Evolutionary conservation across 2,113 vertebrate species (phyloP), one percentile per base, ranked within the genome.

Genomic region (Chaetodon auriga): DNA sequence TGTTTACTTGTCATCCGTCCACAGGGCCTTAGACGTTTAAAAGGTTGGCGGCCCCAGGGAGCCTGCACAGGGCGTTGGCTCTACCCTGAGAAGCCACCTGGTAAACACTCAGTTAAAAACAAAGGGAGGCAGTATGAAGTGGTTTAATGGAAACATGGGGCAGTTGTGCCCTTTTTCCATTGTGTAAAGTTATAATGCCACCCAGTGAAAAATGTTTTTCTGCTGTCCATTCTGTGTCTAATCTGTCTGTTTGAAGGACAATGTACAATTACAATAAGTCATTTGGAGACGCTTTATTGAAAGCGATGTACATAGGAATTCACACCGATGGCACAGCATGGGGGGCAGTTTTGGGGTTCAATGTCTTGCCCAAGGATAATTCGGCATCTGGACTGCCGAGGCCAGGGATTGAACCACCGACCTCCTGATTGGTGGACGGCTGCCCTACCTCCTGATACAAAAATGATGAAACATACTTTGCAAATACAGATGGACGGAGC

Each of bases 31-130:
- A 73, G 78, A 75, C 36, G 61, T 80, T 68, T 76, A 46, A 89
- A 86, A 85, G 83, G 81, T 78, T 83, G 83, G 65, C 16, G 68
- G 54, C 71, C 23, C 51, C 49, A 30, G 69, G 87, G 86, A 82
- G 77, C 64, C 76, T 6, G 18, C 62, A 21, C 38, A 58, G 83
- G 83, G 77, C 74, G 53, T 14, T 46, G 23, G 7, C 68, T 58
- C 23, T 23, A n/a, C 45, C 51, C 87, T 35, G 51, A 68, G 68
- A 60, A 43, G 73, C 72, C 75, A 55, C 70, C 81, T 68, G 72
- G 71, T 72, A 81, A 82, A 82, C 63, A 77, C n/a, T 70, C 48
- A 68, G 57, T 68, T 68, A 53, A 70, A 75, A 84, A 78, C 78
- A 83, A 78, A 83, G 51, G 23, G 25, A 61, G 38, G 57, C 35